These are phyloP conservation scores for Parotocinclus haroldoi DNA, from an alignment of 2,797 vertebrate genomes.

Conservation along the genomic window DNA sequence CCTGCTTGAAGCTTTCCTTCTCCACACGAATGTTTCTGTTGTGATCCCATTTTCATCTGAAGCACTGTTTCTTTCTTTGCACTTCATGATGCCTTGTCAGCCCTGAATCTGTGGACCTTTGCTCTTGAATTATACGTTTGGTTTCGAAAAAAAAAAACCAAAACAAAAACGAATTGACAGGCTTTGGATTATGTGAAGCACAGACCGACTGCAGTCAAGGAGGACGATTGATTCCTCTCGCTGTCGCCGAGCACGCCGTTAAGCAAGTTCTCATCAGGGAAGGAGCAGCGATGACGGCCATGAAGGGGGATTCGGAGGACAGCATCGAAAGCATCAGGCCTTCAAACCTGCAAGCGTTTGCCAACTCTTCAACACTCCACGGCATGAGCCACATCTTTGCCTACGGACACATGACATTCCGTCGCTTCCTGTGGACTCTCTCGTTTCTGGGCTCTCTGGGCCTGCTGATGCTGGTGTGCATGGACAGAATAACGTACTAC, in stretches of 20 bases:
- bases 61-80: constrained; percentile 39
- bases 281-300: constrained; percentile 62
- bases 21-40: constrained; percentile 67
- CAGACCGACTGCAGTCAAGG: constrained; percentile 47
- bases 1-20: constrained; percentile 71
- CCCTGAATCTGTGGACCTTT: constrained; percentile 60
- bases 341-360: constrained; percentile 84
- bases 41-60: constrained; percentile 37
- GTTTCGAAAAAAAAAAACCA: constrained; percentile 56
- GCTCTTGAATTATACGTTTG: constrained; percentile 68
- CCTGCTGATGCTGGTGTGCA: constrained; percentile 79
- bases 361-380: constrained; percentile 82
- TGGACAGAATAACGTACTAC: constrained; percentile 83
- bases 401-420: constrained; percentile 82
- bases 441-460: constrained; percentile 79
- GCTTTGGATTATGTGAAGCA: constrained; percentile 60
- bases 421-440: constrained; percentile 80
- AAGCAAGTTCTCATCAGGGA: constrained; percentile 58
- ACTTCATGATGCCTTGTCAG: constrained; percentile 58
- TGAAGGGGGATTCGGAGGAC: constrained; percentile 80
- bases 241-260: constrained; percentile 67
- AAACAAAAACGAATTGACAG: constrained; percentile 57
- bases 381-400: constrained; percentile 87
- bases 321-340: constrained; percentile 77
- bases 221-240: constrained; percentile 53